A percentile compares a stretch with the other conserved stretches of the same genome.
phyloP scores from a whole-genome alignment of 2,888 invertebrate genomes.

The Dione vanillae region DNA sequence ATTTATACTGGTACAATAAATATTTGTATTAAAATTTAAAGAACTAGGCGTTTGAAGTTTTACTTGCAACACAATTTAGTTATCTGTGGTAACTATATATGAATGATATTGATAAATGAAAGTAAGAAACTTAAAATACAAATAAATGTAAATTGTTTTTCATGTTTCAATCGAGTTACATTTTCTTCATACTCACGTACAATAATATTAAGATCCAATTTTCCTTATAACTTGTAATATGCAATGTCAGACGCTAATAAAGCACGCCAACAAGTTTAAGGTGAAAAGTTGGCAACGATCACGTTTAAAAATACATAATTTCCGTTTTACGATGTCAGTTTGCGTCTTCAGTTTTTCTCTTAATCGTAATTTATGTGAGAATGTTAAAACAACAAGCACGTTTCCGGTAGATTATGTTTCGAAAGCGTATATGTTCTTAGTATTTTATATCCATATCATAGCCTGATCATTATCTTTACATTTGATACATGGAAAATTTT shows the following conservation, averaged over 20 bases:
- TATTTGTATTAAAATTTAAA: neutral
- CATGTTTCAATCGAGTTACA: too few relatives aligned
- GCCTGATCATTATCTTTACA: slow-evolving; percentile 4
- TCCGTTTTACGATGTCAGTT: slow-evolving; percentile 22
- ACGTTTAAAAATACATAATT: slow-evolving; percentile 25
- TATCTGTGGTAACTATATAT: neutral
- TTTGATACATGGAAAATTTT: neutral
- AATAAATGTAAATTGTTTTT: too few relatives aligned
- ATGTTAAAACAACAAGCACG: slow-evolving; percentile 12
- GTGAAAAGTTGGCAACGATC: slow-evolving; percentile 26
- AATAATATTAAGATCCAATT: neutral
- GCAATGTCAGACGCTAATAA: neutral
- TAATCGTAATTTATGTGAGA: slow-evolving; percentile 24
- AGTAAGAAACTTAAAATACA: too few relatives aligned
- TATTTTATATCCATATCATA: neutral
- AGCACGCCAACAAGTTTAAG: slow-evolving; percentile 24
- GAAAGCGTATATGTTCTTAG: neutral
- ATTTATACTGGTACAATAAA: too few relatives aligned
- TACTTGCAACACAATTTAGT: neutral
- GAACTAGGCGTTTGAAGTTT: slow-evolving; percentile 12
- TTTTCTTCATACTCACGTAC: neutral
- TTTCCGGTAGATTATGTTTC: slow-evolving; percentile 9
- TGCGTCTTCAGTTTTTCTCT: slow-evolving; percentile 25
- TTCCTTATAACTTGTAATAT: slow-evolving; percentile 5
- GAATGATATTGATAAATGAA: neutral